Evolutionary conservation across 2,888 invertebrate species (phyloP).

Genomic region (Lamellibrachia satsuma): DNA sequence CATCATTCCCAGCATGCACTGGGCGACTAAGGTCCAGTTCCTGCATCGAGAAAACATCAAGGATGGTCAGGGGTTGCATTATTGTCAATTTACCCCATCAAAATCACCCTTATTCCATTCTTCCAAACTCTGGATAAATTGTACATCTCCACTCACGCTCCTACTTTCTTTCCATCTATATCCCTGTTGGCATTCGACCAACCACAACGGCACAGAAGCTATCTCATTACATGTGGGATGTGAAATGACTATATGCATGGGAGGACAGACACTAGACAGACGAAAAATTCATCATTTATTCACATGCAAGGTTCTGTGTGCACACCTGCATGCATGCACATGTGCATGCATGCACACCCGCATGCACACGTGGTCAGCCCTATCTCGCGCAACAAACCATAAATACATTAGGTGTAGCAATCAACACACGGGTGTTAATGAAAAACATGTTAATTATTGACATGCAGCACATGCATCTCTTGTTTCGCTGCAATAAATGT

Average conservation of each 20-base stretch:
- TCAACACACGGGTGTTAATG: not conserved
- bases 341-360: not conserved
- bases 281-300: not conserved
- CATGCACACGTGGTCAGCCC: not conserved
- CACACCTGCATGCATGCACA: not conserved
- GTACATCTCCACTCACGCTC: not conserved
- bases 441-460: not conserved
- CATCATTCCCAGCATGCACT: conserved; percentile 12
- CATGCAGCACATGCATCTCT: not conserved
- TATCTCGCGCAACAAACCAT: not conserved
- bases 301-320: not conserved
- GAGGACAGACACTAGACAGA: not conserved
- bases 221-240: not conserved
- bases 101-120: not conserved
- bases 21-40: not conserved
- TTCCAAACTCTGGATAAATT: not conserved
- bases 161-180: not conserved
- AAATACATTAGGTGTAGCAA: not conserved
- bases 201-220: not conserved
- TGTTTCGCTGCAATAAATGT: not conserved
- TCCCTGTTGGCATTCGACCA: not conserved
- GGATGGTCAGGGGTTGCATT: not conserved
- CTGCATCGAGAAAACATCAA: not conserved
- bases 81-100: not conserved
- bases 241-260: not conserved